A percentile compares a stretch with the other conserved stretches of the same genome.
Evolutionary conservation across 2,888 invertebrate genomes (phyloP).

Genomic region (Tiliacea aurago): DNA sequence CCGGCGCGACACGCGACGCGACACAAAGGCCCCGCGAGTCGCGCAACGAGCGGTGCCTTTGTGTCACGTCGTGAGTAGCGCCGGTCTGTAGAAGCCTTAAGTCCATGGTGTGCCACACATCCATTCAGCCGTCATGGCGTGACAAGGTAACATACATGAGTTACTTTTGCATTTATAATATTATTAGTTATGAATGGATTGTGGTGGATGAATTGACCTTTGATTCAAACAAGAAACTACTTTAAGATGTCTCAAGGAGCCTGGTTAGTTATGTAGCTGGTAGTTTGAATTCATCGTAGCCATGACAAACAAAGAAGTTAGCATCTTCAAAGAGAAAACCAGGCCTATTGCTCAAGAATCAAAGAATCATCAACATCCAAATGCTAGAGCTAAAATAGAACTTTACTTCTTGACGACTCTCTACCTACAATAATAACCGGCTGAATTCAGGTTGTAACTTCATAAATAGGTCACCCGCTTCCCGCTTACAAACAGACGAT

Average conservation of each 20-base stretch:
- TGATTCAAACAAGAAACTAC: background rate
- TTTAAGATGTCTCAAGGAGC: background rate
- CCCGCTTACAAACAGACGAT: conserved; percentile 15
- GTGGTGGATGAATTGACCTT: background rate
- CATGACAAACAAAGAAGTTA: background rate
- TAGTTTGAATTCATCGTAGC: background rate
- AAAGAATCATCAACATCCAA: background rate
- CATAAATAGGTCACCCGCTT: conserved; percentile 43
- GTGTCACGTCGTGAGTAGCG: too few species aligned
- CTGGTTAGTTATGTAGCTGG: too few species aligned
- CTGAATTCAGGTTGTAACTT: background rate
- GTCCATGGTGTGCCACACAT: too few species aligned
- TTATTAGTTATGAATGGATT: background rate
- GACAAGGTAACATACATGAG: too few species aligned
- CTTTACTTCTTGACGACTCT: background rate
- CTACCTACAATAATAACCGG: background rate
- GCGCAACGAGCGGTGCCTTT: too few species aligned
- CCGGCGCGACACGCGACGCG: too few species aligned
- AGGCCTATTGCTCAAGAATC: background rate
- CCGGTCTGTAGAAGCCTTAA: too few species aligned
- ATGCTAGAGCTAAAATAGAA: background rate
- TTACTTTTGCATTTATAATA: background rate
- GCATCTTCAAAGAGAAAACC: background rate
- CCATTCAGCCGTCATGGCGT: too few species aligned
- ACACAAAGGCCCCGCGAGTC: too few species aligned